phyloP scores from a whole-genome alignment of 2,888 invertebrate genomes.

The Lysandra bellargus region DNA sequence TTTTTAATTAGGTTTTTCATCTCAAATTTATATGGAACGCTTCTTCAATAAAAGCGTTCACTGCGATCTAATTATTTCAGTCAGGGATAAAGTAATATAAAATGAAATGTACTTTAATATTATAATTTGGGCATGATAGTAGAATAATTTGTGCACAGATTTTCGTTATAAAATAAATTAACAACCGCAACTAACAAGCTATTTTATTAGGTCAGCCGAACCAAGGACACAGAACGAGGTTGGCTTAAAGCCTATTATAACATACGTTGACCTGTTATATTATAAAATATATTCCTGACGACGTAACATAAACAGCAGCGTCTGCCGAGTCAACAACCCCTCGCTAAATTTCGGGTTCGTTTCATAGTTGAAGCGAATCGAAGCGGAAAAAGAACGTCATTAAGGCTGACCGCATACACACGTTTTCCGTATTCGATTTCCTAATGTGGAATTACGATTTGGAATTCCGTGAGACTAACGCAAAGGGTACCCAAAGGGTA shows the following conservation, averaged over 20 bases:
- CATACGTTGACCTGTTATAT: no score
- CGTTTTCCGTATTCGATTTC: no score
- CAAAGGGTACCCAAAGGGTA: no score
- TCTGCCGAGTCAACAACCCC: conserved; percentile 12
- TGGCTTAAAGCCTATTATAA: neutral
- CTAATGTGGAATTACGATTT: no score
- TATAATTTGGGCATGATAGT: neutral
- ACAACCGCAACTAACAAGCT: neutral
- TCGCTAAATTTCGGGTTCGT: conserved; percentile 27
- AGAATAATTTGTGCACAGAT: neutral
- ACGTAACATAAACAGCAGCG: neutral
- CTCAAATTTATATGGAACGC: neutral
- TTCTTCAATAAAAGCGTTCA: neutral
- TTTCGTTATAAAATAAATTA: neutral
- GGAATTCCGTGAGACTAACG: no score
- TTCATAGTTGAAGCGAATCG: conserved; percentile 19
- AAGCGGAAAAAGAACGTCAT: conserved; percentile 24
- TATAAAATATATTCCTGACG: neutral
- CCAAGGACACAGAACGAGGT: neutral
- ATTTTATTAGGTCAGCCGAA: neutral
- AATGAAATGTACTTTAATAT: no score
- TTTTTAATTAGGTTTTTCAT: neutral
- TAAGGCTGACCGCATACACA: neutral
- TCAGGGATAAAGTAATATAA: no score
- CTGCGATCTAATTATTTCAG: no score